These are phyloP conservation scores for Psophia crepitans DNA, from an alignment of 2,113 vertebrate species.

Conservation along the genomic window DNA sequence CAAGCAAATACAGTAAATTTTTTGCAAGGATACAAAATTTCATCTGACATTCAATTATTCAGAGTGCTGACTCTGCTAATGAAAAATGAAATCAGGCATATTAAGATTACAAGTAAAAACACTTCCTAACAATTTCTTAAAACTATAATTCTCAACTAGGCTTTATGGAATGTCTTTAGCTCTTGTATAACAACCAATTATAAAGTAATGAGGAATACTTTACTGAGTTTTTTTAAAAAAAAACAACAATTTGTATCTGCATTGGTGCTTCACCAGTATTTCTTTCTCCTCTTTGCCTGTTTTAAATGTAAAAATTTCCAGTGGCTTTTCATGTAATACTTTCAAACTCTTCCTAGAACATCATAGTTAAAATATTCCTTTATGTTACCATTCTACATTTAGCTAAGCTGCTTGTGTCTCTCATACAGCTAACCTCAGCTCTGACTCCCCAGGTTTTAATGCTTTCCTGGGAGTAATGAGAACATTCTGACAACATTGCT, in stretches of 20 bases:
- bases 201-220: not conserved
- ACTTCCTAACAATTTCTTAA: not conserved
- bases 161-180: not conserved
- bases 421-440: rapidly evolving
- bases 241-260: not conserved
- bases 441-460: not conserved
- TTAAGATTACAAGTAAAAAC: not conserved
- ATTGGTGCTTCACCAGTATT: not conserved
- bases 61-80: conserved; percentile 29
- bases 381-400: not conserved
- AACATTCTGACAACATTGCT: not conserved
- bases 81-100: conserved; percentile 22
- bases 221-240: not conserved
- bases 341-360: not conserved
- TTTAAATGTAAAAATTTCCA: not conserved
- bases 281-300: not conserved
- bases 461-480: not conserved
- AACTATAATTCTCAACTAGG: not conserved
- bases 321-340: not conserved
- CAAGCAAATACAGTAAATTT: not conserved
- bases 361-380: not conserved
- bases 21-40: not conserved
- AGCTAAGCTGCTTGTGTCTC: not conserved
- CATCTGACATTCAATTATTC: conserved; percentile 27
- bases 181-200: not conserved